Evolutionary conservation across 2,888 invertebrate genomes (phyloP).

Genomic region (Lathronympha strigana): DNA sequence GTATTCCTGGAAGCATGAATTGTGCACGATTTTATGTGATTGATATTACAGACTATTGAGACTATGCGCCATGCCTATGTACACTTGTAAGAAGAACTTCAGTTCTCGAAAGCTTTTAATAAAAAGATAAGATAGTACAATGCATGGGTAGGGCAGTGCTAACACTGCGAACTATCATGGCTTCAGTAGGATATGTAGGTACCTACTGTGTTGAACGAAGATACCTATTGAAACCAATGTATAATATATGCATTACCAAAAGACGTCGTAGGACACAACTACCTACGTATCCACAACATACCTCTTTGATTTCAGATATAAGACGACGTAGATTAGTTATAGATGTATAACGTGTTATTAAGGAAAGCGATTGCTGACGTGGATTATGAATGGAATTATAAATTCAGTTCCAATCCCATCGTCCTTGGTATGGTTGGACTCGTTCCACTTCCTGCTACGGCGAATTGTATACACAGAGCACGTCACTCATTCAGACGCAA

Average conservation of each 20-base stretch:
- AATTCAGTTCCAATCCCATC: conserved; percentile 68
- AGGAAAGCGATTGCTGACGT: conserved; percentile 14
- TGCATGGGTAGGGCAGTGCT: too few relatives aligned
- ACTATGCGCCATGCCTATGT: background rate
- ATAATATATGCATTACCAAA: background rate
- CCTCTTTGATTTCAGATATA: background rate
- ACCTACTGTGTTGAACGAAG: too few relatives aligned
- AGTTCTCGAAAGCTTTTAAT: background rate
- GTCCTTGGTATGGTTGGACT: conserved; percentile 79
- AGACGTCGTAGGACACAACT: background rate
- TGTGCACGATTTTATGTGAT: background rate
- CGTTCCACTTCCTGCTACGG: conserved; percentile 77
- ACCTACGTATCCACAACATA: too few relatives aligned
- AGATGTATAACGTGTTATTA: background rate
- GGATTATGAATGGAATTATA: conserved; percentile 46
- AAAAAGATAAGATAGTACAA: background rate
- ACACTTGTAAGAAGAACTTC: background rate
- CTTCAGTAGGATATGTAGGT: too few relatives aligned
- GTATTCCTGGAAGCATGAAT: background rate
- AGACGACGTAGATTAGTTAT: background rate
- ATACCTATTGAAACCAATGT: too few relatives aligned
- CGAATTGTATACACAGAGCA: conserved; percentile 76
- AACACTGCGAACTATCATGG: too few relatives aligned
- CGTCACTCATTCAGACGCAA: conserved; percentile 81
- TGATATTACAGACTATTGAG: background rate